phyloP scores from a whole-genome alignment of 2,797 vertebrate species.

The Hirundo rustica region DNA sequence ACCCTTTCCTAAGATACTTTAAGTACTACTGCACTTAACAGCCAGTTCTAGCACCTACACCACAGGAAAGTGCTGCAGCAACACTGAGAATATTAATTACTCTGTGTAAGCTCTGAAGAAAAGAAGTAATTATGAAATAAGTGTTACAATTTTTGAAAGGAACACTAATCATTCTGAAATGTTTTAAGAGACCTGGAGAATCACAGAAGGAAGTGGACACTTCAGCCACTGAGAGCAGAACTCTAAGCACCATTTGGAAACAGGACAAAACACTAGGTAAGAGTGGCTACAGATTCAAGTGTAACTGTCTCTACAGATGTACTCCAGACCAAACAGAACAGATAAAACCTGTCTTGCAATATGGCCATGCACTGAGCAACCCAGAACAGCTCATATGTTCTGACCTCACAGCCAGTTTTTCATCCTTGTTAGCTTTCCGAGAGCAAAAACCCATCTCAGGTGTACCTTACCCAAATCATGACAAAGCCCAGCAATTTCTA shows the following conservation, averaged over 20 bases:
- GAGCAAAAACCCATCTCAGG: background rate
- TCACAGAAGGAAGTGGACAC: background rate
- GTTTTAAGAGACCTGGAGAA: background rate
- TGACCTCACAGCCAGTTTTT: background rate
- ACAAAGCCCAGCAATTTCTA: constrained; percentile 95
- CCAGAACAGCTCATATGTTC: background rate
- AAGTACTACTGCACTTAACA: background rate
- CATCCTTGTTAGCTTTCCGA: background rate
- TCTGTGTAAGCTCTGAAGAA: background rate
- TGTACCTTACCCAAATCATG: constrained; percentile 89
- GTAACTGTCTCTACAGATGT: background rate
- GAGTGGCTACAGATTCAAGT: background rate
- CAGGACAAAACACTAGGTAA: background rate
- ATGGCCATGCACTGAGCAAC: background rate
- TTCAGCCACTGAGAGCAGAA: background rate
- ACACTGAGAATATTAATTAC: background rate
- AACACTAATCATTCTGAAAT: background rate
- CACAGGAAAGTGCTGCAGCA: background rate
- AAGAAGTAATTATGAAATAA: background rate
- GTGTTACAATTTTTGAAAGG: background rate
- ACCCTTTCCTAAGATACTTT: background rate
- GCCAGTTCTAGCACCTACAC: background rate
- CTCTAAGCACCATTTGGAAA: background rate
- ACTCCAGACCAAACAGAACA: background rate
- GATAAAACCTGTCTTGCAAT: background rate